Base-by-base conservation (phyloP, 2,888 invertebrate genomes). In the Tridacna crocea region DNA sequence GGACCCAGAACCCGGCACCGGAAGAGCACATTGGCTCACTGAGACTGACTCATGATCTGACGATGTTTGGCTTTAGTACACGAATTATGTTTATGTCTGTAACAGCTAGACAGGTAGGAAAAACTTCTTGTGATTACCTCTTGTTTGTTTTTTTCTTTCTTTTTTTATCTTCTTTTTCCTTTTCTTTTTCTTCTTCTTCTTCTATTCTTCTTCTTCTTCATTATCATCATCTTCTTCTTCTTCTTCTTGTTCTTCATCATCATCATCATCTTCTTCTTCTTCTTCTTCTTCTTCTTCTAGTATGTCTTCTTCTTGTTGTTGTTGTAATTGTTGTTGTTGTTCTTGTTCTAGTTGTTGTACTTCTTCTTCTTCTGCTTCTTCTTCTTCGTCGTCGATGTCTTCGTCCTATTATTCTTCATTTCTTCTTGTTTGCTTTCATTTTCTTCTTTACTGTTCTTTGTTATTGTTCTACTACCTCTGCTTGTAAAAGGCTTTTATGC, bases 1-100 rank as follows among this genome's bases (percentile, higher is more conserved):
- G 97, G 97, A 89, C 91, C 0, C 94, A 94, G 0, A 90, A 93
- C n/a, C 90, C 93, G 0, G 93, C 94, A 3, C 95, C 95, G 0
- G 95, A 95, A 0, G 91, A 88, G 36, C 97, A 98, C 94, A 95
- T 96, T 0, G 97, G 97, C 0, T 93, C 93, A 0, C 95, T 97
- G 88, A 94, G 94, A 0, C 94, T 98, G 0, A 95, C 95, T 0
- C 97, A 98, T 88, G 95, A 95, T 48, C 94, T 97, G 77, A 91
- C 95, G n/a, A 90, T 97, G 8, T 95, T 97, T 13, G 95, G 96
- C 8, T 80, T 88, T 75, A 96, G 95, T 77, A 91, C 96, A 10
- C 93, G 95, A 0, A 65, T 96, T 0, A 94, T 96, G 13, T 95
- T 95, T 47, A 93, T 97, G 60, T 94, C 96, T n/a, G 96, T 97